phyloP scores from a whole-genome alignment of 2,888 invertebrate species.

The Hirtodrosophila trivittata region DNA sequence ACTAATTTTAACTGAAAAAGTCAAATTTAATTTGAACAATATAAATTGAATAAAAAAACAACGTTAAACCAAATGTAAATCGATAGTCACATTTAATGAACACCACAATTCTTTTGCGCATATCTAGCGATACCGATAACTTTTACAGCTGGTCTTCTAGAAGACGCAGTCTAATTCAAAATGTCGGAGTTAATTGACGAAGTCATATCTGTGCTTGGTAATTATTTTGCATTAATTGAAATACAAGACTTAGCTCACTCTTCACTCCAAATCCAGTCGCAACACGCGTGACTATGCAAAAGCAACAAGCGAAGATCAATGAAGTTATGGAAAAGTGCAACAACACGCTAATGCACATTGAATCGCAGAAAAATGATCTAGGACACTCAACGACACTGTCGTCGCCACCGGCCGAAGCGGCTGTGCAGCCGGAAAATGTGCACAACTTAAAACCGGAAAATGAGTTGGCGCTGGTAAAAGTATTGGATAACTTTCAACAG shows the following conservation, averaged over 20 bases:
- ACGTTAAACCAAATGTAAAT: slow-evolving; percentile 50
- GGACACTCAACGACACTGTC: slow-evolving; percentile 25
- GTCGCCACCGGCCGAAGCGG: slow-evolving; percentile 1
- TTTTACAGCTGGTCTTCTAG: slow-evolving; percentile 23
- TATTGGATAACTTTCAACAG: slow-evolving; percentile 65
- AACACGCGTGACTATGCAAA: slow-evolving; percentile 52
- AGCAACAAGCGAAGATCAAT: slow-evolving; percentile 62
- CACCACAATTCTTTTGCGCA: background rate
- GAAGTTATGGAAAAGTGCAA: slow-evolving; percentile 81
- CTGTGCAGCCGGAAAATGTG: slow-evolving; percentile 18
- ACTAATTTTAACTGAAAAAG: slow-evolving; percentile 69
- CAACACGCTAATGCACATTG: slow-evolving; percentile 77
- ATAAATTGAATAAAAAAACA: slow-evolving; percentile 59
- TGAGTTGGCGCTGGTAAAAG: slow-evolving; percentile 62
- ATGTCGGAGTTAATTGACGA: slow-evolving; percentile 59
- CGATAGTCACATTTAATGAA: slow-evolving; percentile 32
- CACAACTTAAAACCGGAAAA: slow-evolving; percentile 65
- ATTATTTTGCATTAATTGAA: slow-evolving; percentile 9
- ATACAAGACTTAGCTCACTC: background rate
- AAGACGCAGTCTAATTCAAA: slow-evolving; percentile 18
- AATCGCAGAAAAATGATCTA: slow-evolving; percentile 43
- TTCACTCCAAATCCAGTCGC: slow-evolving; percentile 38
- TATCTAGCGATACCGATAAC: slow-evolving; percentile 36
- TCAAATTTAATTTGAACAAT: slow-evolving; percentile 78
- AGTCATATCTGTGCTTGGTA: slow-evolving; percentile 73